Conservation (phyloP, 2,113 vertebrate genomes). For the Charadrius vociferus region DNA sequence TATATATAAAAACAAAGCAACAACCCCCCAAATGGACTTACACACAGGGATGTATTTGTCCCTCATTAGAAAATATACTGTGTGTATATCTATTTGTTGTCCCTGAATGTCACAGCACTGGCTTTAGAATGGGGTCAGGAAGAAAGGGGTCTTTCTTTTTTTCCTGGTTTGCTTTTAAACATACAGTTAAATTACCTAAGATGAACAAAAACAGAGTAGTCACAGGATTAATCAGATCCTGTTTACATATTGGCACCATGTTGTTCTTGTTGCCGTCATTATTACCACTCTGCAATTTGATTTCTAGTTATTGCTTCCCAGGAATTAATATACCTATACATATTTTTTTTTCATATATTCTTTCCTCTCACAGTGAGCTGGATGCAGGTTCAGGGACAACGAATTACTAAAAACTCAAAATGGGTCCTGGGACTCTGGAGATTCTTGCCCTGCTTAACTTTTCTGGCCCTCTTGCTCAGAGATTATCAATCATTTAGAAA, state of each 20-base stretch:
- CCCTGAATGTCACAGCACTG: slow-evolving; percentile 27
- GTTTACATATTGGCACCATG: neutral
- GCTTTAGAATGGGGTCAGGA: neutral
- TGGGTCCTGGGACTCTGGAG: neutral
- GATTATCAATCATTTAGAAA: neutral
- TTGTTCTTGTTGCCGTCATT: neutral
- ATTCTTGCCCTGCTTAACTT: neutral
- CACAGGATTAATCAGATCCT: neutral
- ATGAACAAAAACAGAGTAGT: neutral
- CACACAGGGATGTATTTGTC: neutral
- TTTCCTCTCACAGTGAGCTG: neutral
- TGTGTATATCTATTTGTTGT: neutral
- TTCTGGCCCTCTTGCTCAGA: neutral
- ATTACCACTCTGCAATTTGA: neutral
- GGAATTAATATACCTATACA: neutral
- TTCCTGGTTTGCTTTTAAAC: neutral
- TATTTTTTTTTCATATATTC: neutral
- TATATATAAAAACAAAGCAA: slow-evolving; percentile 18
- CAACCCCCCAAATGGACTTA: neutral
- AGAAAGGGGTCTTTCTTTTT: neutral
- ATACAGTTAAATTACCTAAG: neutral
- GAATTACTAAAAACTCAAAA: neutral
- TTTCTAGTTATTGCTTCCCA: neutral
- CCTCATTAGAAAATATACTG: neutral
- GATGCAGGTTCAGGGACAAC: neutral